Evolutionary conservation across 1,140 invertebrate genomes (phyloP).

Genomic region (Lerema accius): DNA sequence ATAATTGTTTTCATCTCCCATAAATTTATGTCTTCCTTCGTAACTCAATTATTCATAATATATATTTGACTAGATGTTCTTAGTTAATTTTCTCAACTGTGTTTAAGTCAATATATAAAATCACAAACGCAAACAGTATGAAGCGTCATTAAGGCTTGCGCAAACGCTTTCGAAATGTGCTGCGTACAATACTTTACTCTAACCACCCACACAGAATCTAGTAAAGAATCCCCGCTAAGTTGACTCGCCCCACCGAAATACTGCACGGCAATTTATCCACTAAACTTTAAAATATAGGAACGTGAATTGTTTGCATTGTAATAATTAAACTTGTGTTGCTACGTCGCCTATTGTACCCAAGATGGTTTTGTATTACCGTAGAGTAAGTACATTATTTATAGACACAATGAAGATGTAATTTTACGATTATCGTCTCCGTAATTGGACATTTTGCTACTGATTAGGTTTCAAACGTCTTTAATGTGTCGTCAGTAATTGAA

Average conservation of each 20-base stretch:
- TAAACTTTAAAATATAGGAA: not conserved
- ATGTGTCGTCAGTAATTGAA: conserved; percentile 42
- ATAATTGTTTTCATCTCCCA: no score
- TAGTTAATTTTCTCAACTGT: no score
- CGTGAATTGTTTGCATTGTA: conserved; percentile 13
- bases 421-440: conserved; percentile 45
- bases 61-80: no score
- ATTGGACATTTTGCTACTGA: conserved; percentile 38
- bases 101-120: not conserved
- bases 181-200: conserved; percentile 38
- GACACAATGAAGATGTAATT: conserved; percentile 46
- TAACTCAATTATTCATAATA: no score
- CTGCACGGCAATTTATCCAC: conserved; percentile 16
- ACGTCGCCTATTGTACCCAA: conserved; percentile 25
- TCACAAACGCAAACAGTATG: conserved; percentile 33
- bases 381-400: conserved; percentile 29
- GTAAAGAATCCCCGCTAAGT: conserved; percentile 32
- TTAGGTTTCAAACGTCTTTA: conserved; percentile 39
- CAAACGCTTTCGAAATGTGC: conserved; percentile 46
- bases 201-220: conserved; percentile 44
- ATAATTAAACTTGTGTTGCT: conserved; percentile 25
- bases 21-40: no score
- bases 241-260: conserved; percentile 17
- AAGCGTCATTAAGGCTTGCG: conserved; percentile 39
- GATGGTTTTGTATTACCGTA: conserved; percentile 31